These are phyloP conservation scores for Trypoxylon attenuatum DNA, from an alignment of 2,888 invertebrate species.

Conservation along the genomic window DNA sequence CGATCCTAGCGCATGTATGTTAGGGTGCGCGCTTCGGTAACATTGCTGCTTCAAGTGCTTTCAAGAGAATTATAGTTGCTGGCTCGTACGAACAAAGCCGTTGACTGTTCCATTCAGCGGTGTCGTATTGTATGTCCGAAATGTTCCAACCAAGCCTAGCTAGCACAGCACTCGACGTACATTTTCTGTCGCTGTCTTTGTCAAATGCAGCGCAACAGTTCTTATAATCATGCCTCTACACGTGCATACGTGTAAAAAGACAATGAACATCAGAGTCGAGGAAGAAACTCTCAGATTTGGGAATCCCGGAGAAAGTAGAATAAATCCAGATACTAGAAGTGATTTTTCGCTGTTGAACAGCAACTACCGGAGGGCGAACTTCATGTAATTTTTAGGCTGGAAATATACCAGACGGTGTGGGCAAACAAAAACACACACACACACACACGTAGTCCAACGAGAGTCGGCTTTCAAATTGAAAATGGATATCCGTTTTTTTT, in stretches of 20 bases:
- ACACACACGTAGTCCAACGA: not conserved
- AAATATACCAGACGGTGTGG: not conserved
- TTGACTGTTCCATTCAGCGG: constrained; percentile 1
- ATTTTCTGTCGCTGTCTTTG: constrained; percentile 12
- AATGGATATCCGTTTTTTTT: constrained; percentile 28
- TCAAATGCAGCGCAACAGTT: constrained; percentile 9
- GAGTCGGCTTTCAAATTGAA: constrained; percentile 12
- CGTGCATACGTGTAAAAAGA: not conserved
- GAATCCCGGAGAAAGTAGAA: too few relatives aligned
- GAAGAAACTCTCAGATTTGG: too few relatives aligned
- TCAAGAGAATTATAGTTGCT: constrained; percentile 16
- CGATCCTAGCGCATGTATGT: not conserved
- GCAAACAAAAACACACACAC: too few relatives aligned
- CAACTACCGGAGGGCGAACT: too few relatives aligned
- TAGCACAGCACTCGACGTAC: constrained; percentile 7
- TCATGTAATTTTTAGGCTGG: not conserved
- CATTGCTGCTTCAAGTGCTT: constrained; percentile 2
- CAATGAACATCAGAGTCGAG: too few relatives aligned
- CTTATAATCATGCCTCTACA: not conserved
- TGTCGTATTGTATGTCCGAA: constrained; percentile 20
- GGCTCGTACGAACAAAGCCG: constrained; percentile 11
- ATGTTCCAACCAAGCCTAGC: constrained; percentile 5
- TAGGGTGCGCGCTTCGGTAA: not conserved
- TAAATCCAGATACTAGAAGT: too few relatives aligned
- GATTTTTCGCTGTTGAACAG: too few relatives aligned